phyloP scores from a whole-genome alignment of 2,113 vertebrate species.

The Calidris pugnax region DNA sequence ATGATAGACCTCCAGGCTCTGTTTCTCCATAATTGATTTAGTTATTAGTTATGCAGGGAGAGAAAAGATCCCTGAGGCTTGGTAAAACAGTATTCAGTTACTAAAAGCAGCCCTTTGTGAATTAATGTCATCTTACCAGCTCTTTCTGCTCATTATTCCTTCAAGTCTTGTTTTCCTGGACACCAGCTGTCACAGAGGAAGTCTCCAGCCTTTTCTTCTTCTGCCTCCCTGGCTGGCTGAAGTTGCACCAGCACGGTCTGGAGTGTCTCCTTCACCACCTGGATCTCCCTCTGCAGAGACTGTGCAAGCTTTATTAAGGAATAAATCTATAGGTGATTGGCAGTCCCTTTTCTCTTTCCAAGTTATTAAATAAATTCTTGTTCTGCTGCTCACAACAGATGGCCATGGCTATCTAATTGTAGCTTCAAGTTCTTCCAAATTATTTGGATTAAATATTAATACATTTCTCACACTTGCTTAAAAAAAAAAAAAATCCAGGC shows the following conservation, averaged over 20 bases:
- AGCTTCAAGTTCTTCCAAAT: constrained; percentile 81
- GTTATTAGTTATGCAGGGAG: constrained; percentile 29
- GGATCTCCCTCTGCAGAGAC: constrained; percentile 85
- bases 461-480: constrained; percentile 64
- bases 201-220: constrained; percentile 74
- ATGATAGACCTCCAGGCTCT: constrained; percentile 36
- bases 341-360: constrained; percentile 40
- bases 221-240: constrained; percentile 80
- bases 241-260: constrained; percentile 79
- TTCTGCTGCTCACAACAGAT: constrained; percentile 76
- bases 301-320: constrained; percentile 85
- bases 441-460: constrained; percentile 87
- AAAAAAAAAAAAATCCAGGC: neutral
- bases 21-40: constrained; percentile 39
- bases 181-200: constrained; percentile 83
- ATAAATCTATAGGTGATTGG: constrained; percentile 74
- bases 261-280: constrained; percentile 81
- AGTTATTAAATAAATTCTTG: constrained; percentile 68
- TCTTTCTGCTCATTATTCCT: constrained; percentile 71
- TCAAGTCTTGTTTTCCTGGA: constrained; percentile 69
- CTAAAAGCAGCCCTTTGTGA: constrained; percentile 46
- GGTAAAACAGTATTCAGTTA: constrained; percentile 55
- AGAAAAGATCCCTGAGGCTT: constrained; percentile 56
- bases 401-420: constrained; percentile 75
- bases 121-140: constrained; percentile 18